A percentile compares a stretch with the other conserved stretches of the same genome.
Evolutionary conservation across 1,140 invertebrate species (phyloP).

Genomic region (Psilanteris sp.): DNA sequence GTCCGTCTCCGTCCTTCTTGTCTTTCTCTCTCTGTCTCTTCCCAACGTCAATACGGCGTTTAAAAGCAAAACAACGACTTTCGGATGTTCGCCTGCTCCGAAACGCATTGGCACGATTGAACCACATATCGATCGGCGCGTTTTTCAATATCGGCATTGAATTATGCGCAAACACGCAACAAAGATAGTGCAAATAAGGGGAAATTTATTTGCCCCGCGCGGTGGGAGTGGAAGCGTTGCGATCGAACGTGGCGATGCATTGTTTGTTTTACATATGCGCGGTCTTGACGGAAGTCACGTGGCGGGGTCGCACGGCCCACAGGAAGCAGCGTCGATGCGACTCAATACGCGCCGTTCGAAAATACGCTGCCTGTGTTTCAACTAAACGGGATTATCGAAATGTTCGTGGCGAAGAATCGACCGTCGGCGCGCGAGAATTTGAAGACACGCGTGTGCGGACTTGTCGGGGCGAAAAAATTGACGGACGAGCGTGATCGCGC

Average conservation of each 20-base stretch:
- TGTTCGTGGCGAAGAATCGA: conserved; percentile 9
- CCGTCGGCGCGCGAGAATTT: conserved; percentile 1
- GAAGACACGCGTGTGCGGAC: conserved; percentile 1
- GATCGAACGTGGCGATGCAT: conserved; percentile 55
- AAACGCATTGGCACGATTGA: too few relatives aligned
- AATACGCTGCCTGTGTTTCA: conserved; percentile 50
- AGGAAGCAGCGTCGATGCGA: conserved; percentile 60
- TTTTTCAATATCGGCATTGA: background rate
- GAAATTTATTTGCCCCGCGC: conserved; percentile 17
- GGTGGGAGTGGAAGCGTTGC: conserved; percentile 14
- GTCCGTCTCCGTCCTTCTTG: too few relatives aligned
- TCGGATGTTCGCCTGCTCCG: too few relatives aligned
- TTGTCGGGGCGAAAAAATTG: too few relatives aligned
- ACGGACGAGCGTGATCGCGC: conserved; percentile 2
- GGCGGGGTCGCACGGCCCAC: conserved; percentile 54
- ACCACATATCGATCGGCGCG: too few relatives aligned
- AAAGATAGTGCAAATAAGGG: conserved; percentile 12
- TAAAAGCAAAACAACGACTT: too few relatives aligned
- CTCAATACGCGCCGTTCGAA: conserved; percentile 34
- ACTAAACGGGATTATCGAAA: conserved; percentile 37
- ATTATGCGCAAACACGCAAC: conserved; percentile 13
- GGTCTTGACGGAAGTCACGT: conserved; percentile 63
- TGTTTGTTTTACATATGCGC: conserved; percentile 62
- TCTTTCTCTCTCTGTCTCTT: too few relatives aligned
- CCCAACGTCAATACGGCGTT: too few relatives aligned